Percentiles rank a stretch among this genome's conserved stretches.
Conservation (phyloP, 2,797 vertebrate genomes). For the Lagocephalus sceleratus region DNA sequence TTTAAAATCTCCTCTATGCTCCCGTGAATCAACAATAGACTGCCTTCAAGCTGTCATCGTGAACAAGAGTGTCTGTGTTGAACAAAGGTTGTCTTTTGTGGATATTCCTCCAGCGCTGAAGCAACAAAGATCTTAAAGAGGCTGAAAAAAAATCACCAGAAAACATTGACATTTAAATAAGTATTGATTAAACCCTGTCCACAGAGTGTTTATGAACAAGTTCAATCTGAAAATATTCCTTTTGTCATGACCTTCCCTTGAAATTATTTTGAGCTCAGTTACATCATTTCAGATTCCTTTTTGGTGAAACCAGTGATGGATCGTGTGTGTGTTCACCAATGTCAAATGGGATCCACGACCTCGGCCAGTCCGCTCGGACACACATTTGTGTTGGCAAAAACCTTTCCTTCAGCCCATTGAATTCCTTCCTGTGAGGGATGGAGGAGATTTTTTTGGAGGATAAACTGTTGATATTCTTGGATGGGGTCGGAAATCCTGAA, state of each 20-base stretch:
- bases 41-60: neutral
- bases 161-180: no score
- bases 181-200: no score
- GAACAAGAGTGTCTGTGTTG: neutral
- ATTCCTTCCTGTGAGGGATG: neutral
- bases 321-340: neutral
- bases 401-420: neutral
- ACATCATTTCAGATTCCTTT: no score
- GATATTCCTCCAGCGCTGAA: no score
- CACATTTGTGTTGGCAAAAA: conserved; percentile 1
- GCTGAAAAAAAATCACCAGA: no score
- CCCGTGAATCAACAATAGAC: neutral
- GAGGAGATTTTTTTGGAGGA: neutral
- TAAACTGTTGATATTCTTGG: conserved; percentile 7
- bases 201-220: no score
- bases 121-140: no score
- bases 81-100: neutral
- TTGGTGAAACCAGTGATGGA: no score
- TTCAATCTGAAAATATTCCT: no score
- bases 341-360: neutral
- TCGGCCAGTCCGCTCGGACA: neutral
- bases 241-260: no score
- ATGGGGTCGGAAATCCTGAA: neutral
- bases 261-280: no score
- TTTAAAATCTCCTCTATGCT: conserved; percentile 25